Percentiles rank a stretch among this genome's conserved stretches.
phyloP scores from a whole-genome alignment of 2,113 vertebrate species.

The Leptocoma aspasia region DNA sequence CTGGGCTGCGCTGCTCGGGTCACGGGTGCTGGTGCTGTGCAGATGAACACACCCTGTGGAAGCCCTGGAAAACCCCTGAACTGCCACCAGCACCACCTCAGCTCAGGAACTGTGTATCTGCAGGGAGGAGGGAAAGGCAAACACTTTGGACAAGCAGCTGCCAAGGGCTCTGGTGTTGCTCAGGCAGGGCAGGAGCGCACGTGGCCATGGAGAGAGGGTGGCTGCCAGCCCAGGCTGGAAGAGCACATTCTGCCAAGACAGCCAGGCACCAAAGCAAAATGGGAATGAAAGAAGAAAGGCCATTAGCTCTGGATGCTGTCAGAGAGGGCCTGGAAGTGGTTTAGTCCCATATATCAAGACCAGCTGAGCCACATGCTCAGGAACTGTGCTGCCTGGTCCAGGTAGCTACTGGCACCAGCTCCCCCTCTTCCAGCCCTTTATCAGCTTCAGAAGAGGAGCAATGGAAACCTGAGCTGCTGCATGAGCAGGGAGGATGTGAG shows the following conservation, averaged over 20 bases:
- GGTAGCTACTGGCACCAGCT: not conserved
- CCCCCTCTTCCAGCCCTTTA: not conserved
- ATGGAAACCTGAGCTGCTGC: not conserved
- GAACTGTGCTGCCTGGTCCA: not conserved
- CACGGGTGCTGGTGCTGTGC: not conserved
- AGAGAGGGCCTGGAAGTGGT: not conserved
- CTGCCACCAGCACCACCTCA: not conserved
- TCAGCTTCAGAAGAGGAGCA: not conserved
- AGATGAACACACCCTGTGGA: not conserved
- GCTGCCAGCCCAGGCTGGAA: not conserved
- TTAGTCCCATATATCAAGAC: not conserved
- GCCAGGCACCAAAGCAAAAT: not conserved
- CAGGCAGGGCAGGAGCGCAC: not conserved
- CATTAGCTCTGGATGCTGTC: not conserved
- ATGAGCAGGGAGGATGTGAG: not conserved
- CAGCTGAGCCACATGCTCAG: not conserved
- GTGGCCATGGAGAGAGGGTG: not conserved
- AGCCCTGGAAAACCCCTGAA: not conserved
- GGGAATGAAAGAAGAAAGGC: not conserved
- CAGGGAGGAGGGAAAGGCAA: not conserved
- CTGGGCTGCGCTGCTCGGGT: accelerated
- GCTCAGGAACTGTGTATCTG: not conserved
- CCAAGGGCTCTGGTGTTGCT: not conserved
- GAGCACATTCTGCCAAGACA: not conserved
- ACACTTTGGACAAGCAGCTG: not conserved